Base-by-base conservation (phyloP, 1,140 invertebrate genomes). In the Scaptomyza graminum region DNA sequence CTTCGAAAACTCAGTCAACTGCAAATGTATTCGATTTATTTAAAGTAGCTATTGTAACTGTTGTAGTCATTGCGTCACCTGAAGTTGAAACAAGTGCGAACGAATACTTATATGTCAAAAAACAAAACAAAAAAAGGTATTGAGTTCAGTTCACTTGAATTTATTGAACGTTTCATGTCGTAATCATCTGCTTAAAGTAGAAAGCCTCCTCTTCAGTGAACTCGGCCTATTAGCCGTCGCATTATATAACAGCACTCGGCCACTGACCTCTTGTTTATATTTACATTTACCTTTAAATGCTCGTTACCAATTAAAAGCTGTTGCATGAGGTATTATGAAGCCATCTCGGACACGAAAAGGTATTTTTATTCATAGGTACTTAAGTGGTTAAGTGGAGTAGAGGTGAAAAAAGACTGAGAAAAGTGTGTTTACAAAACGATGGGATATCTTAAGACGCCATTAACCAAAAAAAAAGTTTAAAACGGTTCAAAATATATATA, bases 1-100 rank as follows among this genome's bases (percentile, higher is more conserved):
- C 37, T 55, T 66, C 56, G 56, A 54, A 31, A 50, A 43, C 47
- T 60, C 47, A 55, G 18, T n/a, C 37, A 51, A 51, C 47, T 43
- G 60, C 49, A 41, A 50, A 41, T 50, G 28, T 54, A 15, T 13
- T 51, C 8, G n/a, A n/a, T 28, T 37, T 59, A 37, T 22, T 12
- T 18, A 7, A n/a, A n/a, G n/a, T n/a, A 31, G 34, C 25, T 55
- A 15, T 67, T 43, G n/a, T 49, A 31, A 4, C 9, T 49, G 41
- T 28, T 69, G 31, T 41, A 55, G 31, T 55, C 22, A 12, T 47
- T 47, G n/a, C 18, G 18, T 22, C 18, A 22, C 18, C 4, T 22
- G 18, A 22, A 22, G 18, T 22, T 22, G 4, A 22, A 22, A 22
- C 18, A 22, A 22, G 18, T 22, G 18, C 18, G 18, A 22, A 22